Evolutionary conservation across 2,113 vertebrate species (phyloP).

Genomic region (Dipodomys ordii): DNA sequence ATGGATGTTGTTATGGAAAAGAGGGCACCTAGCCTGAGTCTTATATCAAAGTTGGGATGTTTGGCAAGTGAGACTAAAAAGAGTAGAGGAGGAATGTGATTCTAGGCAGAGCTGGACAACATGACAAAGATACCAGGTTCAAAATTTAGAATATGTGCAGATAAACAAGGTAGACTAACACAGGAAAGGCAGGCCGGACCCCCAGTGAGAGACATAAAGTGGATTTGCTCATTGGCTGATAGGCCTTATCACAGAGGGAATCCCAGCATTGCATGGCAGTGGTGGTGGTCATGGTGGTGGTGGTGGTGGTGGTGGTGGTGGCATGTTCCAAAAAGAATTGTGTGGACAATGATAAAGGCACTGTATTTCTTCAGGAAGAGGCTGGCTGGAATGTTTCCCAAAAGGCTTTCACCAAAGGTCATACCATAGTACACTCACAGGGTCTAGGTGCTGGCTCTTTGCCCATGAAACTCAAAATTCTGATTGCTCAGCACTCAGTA

Average conservation of each 20-base stretch:
- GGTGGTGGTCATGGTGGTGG: neutral
- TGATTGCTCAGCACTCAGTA: neutral
- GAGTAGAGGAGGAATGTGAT: neutral
- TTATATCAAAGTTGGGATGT: neutral
- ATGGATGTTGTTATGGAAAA: neutral
- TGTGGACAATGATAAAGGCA: neutral
- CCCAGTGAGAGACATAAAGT: neutral
- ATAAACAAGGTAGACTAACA: neutral
- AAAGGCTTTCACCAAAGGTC: neutral
- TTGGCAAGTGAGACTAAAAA: neutral
- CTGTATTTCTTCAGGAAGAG: neutral
- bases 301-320: neutral
- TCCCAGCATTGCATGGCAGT: neutral
- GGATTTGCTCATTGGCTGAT: neutral
- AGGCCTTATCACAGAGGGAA: neutral
- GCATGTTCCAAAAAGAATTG: neutral
- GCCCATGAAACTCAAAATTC: neutral
- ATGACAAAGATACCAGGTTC: neutral
- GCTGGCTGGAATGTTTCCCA: neutral
- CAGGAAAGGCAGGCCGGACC: neutral
- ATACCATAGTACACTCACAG: neutral
- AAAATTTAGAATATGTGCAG: neutral
- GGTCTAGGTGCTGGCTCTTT: neutral
- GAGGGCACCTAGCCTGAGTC: neutral
- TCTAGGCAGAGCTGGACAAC: neutral